phyloP scores from a whole-genome alignment of 2,888 invertebrate genomes.

The Campoletis raptor region DNA sequence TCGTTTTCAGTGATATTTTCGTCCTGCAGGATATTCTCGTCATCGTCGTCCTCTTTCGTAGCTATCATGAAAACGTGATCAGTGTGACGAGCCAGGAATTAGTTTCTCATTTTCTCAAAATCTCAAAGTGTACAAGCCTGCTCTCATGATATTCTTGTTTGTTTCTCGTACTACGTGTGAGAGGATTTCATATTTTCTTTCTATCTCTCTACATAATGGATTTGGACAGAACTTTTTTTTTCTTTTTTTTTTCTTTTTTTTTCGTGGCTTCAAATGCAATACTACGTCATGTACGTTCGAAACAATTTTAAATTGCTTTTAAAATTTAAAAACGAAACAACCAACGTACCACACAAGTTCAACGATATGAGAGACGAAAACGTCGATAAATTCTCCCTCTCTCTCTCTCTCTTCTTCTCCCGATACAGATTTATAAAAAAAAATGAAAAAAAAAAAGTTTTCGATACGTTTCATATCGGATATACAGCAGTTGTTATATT shows the following conservation, averaged over 20 bases:
- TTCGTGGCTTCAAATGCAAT: conserved; percentile 32
- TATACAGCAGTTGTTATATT: conserved; percentile 34
- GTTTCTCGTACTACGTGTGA: neutral
- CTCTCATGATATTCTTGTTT: conserved; percentile 31
- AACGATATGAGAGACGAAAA: conserved; percentile 33
- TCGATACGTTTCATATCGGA: conserved; percentile 32
- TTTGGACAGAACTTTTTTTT: conserved; percentile 20
- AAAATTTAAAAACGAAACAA: conserved; percentile 31
- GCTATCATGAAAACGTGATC: conserved; percentile 58
- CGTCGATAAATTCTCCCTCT: conserved; percentile 29
- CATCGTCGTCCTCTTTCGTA: conserved; percentile 29
- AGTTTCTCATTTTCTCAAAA: conserved; percentile 63
- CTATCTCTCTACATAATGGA: conserved; percentile 30
- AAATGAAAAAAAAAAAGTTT: conserved; percentile 22
- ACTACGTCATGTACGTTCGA: neutral
- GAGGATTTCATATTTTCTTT: conserved; percentile 1
- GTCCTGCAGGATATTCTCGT: conserved; percentile 15
- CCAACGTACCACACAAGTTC: conserved; percentile 19
- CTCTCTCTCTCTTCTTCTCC: neutral
- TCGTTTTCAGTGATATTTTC: conserved; percentile 35
- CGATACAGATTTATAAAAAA: conserved; percentile 15
- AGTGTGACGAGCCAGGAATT: conserved; percentile 49
- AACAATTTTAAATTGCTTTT: conserved; percentile 61
- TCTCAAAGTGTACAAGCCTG: conserved; percentile 40
- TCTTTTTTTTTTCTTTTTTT: no score